phyloP scores from a whole-genome alignment of 2,888 invertebrate genomes.

The Pseudoips prasinana region DNA sequence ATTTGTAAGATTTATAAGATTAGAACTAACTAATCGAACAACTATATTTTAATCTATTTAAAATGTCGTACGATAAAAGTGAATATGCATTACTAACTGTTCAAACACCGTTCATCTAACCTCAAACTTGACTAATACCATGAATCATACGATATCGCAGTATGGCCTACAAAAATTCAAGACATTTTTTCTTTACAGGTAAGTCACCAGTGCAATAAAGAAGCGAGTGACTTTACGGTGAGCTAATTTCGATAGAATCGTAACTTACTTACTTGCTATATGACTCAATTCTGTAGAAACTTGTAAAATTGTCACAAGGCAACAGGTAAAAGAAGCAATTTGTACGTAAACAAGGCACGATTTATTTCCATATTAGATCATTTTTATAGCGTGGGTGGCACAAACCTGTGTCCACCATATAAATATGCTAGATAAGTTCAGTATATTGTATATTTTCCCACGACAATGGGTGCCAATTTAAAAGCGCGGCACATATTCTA shows the following conservation, averaged over 20 bases:
- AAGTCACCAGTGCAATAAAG: constrained; percentile 33
- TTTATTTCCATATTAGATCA: no score
- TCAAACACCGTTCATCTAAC: constrained; percentile 28
- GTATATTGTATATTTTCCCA: constrained; percentile 32
- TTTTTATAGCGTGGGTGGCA: no score
- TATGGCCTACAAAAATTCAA: no score
- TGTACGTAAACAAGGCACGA: no score
- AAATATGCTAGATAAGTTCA: no score
- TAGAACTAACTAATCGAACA: no score
- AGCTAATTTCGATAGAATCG: constrained; percentile 35
- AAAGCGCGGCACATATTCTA: constrained; percentile 33
- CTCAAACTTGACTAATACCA: constrained; percentile 46
- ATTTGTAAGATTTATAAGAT: no score
- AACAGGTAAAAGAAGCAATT: no score
- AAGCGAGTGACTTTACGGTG: constrained; percentile 33
- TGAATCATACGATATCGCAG: constrained; percentile 44
- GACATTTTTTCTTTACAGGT: constrained; percentile 36
- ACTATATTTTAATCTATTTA: constrained; percentile 11
- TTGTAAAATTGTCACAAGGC: no score
- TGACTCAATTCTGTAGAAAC: constrained; percentile 44
- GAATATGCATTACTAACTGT: constrained; percentile 40
- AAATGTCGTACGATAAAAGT: constrained; percentile 17
- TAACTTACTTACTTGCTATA: constrained; percentile 23
- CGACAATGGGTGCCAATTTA: constrained; percentile 48
- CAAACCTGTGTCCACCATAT: no score